A percentile compares a stretch with the other conserved stretches of the same genome.
Conservation (phyloP, 2,797 vertebrate genomes). For the Pagetopsis macropterus region DNA sequence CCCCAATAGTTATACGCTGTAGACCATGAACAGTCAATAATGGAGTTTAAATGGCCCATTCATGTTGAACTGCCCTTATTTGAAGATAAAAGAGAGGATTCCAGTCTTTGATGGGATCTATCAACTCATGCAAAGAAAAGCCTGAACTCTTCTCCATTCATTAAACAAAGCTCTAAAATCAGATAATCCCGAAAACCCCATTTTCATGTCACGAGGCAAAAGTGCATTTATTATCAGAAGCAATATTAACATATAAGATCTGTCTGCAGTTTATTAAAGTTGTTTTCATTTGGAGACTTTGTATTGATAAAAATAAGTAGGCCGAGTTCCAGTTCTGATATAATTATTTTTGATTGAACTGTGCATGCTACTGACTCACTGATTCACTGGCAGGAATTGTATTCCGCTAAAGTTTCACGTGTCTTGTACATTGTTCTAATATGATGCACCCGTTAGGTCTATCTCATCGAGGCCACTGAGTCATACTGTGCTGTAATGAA, state of each 20-base stretch:
- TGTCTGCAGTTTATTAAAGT: conserved; percentile 32
- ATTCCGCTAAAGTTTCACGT: conserved; percentile 10
- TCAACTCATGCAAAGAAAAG: conserved; percentile 59
- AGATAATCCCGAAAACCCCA: conserved; percentile 32
- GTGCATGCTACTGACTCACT: background rate
- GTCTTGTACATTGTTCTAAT: conserved; percentile 19
- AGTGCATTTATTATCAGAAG: conserved; percentile 8
- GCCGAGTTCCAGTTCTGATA: conserved; percentile 19
- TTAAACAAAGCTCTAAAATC: conserved; percentile 37
- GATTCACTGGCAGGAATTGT: conserved; percentile 8
- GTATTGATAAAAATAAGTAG: conserved; percentile 2
- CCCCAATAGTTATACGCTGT: background rate
- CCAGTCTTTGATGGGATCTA: conserved; percentile 66
- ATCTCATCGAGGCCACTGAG: conserved; percentile 6
- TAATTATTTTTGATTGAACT: conserved; percentile 21
- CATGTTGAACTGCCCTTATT: conserved; percentile 23
- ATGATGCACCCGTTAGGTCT: conserved; percentile 10
- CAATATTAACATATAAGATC: conserved; percentile 12
- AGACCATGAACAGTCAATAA: background rate
- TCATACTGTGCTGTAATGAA: conserved; percentile 36
- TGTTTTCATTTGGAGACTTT: conserved; percentile 32
- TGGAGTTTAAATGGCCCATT: conserved; percentile 19
- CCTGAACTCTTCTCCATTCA: conserved; percentile 51
- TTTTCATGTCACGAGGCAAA: conserved; percentile 35
- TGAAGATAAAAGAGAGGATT: conserved; percentile 41